phyloP scores from a whole-genome alignment of 1,140 invertebrate genomes.

The Bicyclus anynana region DNA sequence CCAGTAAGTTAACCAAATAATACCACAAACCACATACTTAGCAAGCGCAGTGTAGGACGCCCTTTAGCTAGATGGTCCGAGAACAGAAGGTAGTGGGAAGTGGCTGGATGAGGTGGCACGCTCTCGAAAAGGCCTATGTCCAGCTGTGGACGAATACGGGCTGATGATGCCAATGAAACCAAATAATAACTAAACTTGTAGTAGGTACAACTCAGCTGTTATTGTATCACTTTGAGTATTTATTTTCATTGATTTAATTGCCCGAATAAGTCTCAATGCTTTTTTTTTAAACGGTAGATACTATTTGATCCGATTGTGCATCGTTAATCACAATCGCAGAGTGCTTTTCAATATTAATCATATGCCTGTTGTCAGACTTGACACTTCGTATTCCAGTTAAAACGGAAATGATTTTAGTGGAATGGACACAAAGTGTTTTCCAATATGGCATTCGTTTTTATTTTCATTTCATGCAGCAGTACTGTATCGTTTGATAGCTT shows the following conservation, averaged over 20 bases:
- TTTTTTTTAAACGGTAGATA: slow-evolving; percentile 22
- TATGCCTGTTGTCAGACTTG: slow-evolving; percentile 34
- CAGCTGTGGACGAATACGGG: no score
- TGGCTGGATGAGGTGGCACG: no score
- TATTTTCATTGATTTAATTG: background rate
- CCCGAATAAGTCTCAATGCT: background rate
- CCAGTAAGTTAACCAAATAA: no score
- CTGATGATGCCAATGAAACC: no score
- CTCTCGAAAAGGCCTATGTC: no score
- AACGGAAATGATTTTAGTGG: slow-evolving; percentile 13
- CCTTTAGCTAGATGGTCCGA: no score
- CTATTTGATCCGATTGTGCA: slow-evolving; percentile 30
- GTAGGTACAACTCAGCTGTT: no score
- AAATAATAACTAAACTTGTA: no score
- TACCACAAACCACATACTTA: no score
- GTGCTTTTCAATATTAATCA: slow-evolving; percentile 43
- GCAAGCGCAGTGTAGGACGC: no score
- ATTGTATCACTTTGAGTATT: background rate
- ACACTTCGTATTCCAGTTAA: slow-evolving; percentile 26
- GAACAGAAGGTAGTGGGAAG: no score
- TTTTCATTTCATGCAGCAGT: background rate
- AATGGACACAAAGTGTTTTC: slow-evolving; percentile 17
- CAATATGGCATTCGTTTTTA: background rate
- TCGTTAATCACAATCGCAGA: slow-evolving; percentile 34
- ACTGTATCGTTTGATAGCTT: background rate